Conservation (phyloP, 2,113 vertebrate species). For the Notothenia rossii region DNA sequence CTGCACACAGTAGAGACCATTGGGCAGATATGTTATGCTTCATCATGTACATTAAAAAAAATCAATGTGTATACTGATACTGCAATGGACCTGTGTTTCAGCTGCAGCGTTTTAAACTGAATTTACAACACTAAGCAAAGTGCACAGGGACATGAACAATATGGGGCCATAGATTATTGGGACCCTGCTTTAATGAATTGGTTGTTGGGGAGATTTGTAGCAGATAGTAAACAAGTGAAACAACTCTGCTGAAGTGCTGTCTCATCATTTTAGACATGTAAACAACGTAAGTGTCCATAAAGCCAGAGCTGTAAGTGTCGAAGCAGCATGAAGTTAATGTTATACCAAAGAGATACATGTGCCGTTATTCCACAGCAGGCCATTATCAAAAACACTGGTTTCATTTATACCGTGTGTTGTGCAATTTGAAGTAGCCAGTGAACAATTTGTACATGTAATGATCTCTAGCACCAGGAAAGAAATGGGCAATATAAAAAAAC, state of each 20-base stretch:
- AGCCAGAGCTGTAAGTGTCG: constrained; percentile 1
- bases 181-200: constrained; percentile 50
- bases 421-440: constrained; percentile 9
- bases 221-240: constrained; percentile 37
- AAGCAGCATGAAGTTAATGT: constrained; percentile 10
- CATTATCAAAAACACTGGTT: neutral
- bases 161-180: constrained; percentile 22
- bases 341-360: constrained; percentile 7
- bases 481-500: neutral
- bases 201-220: constrained; percentile 52
- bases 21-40: constrained; percentile 19
- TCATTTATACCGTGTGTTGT: constrained; percentile 6
- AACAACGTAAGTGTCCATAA: constrained; percentile 29
- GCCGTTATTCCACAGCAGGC: neutral
- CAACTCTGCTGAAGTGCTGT: constrained; percentile 50
- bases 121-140: neutral
- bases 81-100: neutral
- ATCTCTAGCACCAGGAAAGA: neutral
- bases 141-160: constrained; percentile 1
- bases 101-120: neutral
- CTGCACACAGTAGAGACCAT: constrained; percentile 20
- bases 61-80: neutral
- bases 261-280: constrained; percentile 54
- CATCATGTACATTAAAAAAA: constrained; percentile 24
- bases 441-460: constrained; percentile 8